Percentiles rank a stretch among this genome's conserved stretches.
These are phyloP conservation scores for Parus major DNA, from an alignment of 2,113 vertebrate species.

Conservation along the genomic window DNA sequence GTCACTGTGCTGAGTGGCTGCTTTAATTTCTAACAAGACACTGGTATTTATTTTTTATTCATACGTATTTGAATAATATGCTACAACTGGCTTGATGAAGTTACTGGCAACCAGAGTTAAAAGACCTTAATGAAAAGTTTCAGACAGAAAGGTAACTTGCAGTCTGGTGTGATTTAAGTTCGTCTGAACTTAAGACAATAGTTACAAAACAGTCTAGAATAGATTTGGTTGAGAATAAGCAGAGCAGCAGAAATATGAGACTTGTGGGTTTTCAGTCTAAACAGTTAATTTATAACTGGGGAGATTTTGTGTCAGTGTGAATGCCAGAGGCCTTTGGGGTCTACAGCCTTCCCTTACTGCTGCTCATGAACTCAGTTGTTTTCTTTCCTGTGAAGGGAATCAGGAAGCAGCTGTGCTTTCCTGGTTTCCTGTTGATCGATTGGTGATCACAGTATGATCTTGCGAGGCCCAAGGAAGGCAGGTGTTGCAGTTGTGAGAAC, in stretches of 20 bases:
- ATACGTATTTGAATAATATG: not conserved
- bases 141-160: slow-evolving; percentile 25
- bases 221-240: slow-evolving; percentile 59
- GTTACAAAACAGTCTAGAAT: slow-evolving; percentile 50
- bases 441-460: slow-evolving; percentile 47
- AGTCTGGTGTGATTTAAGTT: slow-evolving; percentile 44
- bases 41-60: not conserved
- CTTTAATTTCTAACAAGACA: not conserved
- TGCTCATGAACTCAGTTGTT: slow-evolving; percentile 20
- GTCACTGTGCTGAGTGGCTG: not conserved
- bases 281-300: slow-evolving; percentile 64
- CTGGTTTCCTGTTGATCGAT: slow-evolving; percentile 65
- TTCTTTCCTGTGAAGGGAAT: slow-evolving; percentile 44
- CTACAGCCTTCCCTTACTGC: slow-evolving; percentile 33
- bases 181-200: slow-evolving; percentile 51
- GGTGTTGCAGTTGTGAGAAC: slow-evolving; percentile 4
- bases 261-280: slow-evolving; percentile 62
- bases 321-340: slow-evolving; percentile 57
- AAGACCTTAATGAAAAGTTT: not conserved
- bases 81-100: not conserved
- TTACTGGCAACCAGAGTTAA: not conserved
- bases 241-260: slow-evolving; percentile 62
- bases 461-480: slow-evolving; percentile 15
- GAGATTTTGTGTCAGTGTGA: slow-evolving; percentile 35
- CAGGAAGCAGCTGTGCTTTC: slow-evolving; percentile 55